phyloP scores from a whole-genome alignment of 1,140 invertebrate species.

The Eulimnadia texana region DNA sequence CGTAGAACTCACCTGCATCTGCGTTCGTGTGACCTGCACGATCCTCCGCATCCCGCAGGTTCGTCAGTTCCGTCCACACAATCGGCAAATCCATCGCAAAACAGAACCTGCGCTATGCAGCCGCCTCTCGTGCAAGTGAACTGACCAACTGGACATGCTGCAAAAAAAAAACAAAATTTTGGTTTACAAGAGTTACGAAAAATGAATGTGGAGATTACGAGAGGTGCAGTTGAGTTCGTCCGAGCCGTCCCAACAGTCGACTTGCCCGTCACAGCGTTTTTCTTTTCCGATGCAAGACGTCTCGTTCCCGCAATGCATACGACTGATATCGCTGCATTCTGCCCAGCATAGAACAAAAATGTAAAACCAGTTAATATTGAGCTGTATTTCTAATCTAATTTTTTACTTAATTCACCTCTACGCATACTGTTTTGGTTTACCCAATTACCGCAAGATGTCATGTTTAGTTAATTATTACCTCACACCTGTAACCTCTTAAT shows the following conservation, averaged over 20 bases:
- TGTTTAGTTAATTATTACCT: too few species aligned
- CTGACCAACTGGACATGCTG: conserved; percentile 26
- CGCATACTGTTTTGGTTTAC: too few species aligned
- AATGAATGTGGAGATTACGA: conserved; percentile 34
- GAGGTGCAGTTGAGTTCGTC: conserved; percentile 58
- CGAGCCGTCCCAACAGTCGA: conserved; percentile 62
- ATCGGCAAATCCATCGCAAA: conserved; percentile 53
- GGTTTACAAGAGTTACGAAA: conserved; percentile 8
- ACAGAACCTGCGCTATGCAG: conserved; percentile 42
- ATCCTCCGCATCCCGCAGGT: conserved; percentile 39
- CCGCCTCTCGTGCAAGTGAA: conserved; percentile 49
- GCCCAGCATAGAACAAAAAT: too few species aligned
- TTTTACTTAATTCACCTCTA: too few species aligned
- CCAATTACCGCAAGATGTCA: too few species aligned
- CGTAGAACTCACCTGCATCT: conserved; percentile 39
- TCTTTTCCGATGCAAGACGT: conserved; percentile 54
- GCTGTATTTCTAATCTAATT: too few species aligned
- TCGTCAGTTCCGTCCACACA: conserved; percentile 51
- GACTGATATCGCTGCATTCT: not conserved
- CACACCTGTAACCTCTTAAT: too few species aligned
- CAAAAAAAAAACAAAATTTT: conserved; percentile 10
- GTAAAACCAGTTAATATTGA: too few species aligned
- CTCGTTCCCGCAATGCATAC: conserved; percentile 55
- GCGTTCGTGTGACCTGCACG: conserved; percentile 44
- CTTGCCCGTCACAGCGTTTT: conserved; percentile 55